Conservation (phyloP, 30 jellyfish, hydroid and myxozoan genomes). For the Mastigias papua region DNA sequence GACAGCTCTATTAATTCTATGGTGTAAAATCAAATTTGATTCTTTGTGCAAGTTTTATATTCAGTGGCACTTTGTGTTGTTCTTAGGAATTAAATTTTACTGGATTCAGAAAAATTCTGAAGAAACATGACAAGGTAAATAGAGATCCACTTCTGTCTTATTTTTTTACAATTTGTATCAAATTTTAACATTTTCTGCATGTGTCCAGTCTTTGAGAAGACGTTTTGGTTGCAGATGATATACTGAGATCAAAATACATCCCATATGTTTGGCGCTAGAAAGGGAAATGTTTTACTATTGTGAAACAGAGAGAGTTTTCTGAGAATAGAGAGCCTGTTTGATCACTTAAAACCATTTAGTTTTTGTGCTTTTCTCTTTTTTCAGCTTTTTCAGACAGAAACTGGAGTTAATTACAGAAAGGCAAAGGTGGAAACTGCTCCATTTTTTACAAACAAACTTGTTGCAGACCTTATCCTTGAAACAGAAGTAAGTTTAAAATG, state of each 20-base stretch:
- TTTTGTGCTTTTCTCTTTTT: background rate
- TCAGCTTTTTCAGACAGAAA: conserved; percentile 85
- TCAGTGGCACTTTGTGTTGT: too few species aligned
- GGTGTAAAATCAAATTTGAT: background rate
- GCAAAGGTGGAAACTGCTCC: conserved; percentile 86
- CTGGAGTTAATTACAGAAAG: conserved; percentile 86
- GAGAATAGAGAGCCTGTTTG: too few species aligned
- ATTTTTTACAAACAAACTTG: conserved; percentile 86
- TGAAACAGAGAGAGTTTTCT: too few species aligned
- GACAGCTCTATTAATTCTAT: background rate
- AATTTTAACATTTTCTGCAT: too few species aligned
- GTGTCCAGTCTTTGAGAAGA: too few species aligned
- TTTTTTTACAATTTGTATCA: too few species aligned
- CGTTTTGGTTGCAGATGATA: too few species aligned
- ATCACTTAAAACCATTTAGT: too few species aligned
- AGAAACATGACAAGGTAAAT: conserved; percentile 93
- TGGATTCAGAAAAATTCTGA: conserved; percentile 93
- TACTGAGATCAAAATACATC: too few species aligned
- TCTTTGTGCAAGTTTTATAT: background rate
- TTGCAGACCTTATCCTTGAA: conserved; percentile 82
- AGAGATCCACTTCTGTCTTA: too few species aligned
- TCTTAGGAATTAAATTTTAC: conserved; percentile 90
- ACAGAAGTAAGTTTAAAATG: conserved; percentile 76
- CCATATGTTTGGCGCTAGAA: too few species aligned
- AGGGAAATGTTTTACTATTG: too few species aligned